Percentiles rank a stretch among this genome's conserved stretches.
These are phyloP conservation scores for Zootoca vivipara DNA, from an alignment of 2,113 vertebrate species.

Conservation along the genomic window DNA sequence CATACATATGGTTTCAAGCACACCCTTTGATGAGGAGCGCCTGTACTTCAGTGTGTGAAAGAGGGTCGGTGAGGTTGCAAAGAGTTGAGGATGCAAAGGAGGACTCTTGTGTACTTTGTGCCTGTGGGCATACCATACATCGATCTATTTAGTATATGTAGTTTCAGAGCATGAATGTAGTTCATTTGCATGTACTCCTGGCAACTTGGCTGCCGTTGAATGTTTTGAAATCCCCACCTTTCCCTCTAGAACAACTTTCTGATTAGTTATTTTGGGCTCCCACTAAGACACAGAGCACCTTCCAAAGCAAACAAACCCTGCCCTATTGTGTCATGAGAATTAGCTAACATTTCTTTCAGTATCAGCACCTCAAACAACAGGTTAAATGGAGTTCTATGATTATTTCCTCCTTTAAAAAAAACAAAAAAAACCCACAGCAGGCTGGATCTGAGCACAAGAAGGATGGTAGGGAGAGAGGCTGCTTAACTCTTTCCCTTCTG, in stretches of 20 bases:
- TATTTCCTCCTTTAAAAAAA: background rate
- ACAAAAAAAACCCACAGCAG: background rate
- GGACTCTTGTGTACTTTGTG: background rate
- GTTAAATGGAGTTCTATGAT: slow-evolving; percentile 4
- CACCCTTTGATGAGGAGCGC: background rate
- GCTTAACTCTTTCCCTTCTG: background rate
- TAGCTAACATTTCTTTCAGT: slow-evolving; percentile 33
- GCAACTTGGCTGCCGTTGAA: background rate
- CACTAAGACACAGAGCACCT: background rate
- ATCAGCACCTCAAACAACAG: slow-evolving; percentile 9
- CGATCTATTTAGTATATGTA: background rate
- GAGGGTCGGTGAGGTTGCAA: background rate
- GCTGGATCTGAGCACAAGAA: background rate
- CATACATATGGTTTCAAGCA: background rate
- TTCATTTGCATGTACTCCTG: slow-evolving; percentile 19
- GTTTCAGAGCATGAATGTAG: background rate
- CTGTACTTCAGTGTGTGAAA: background rate
- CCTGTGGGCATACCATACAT: background rate
- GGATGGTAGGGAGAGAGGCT: background rate
- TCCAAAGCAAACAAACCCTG: slow-evolving; percentile 50
- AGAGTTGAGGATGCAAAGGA: accelerated
- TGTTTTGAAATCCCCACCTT: background rate
- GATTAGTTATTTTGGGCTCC: slow-evolving; percentile 23
- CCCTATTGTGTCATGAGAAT: slow-evolving; percentile 27
- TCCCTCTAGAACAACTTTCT: slow-evolving; percentile 7